These are phyloP conservation scores for Augiades crinisus DNA, from an alignment of 2,888 invertebrate species.

Conservation along the genomic window DNA sequence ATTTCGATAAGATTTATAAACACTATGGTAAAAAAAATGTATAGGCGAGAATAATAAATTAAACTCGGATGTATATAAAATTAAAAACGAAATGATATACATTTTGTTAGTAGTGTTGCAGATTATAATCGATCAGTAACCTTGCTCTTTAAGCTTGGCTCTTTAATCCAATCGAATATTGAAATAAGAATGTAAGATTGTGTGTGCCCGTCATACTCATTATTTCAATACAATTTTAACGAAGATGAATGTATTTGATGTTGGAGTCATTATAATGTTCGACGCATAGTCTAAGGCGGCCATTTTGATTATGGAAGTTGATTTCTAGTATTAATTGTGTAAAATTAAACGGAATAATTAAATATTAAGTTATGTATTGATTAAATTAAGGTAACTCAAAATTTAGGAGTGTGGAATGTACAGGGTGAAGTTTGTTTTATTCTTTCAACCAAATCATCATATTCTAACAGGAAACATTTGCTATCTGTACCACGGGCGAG, in stretches of 20 bases:
- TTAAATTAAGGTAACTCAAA: background rate
- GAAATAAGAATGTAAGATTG: no score
- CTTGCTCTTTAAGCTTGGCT: no score
- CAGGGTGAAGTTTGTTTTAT: conserved; percentile 1
- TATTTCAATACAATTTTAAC: no score
- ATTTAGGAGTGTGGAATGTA: background rate
- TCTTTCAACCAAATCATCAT: background rate
- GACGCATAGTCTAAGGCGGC: background rate
- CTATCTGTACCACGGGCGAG: no score
- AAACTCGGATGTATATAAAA: background rate
- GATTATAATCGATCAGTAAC: no score
- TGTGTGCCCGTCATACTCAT: no score
- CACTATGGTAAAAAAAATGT: background rate
- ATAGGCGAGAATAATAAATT: background rate
- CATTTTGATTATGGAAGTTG: background rate
- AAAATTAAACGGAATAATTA: background rate
- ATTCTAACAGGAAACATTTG: background rate
- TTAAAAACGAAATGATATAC: background rate
- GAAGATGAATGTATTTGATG: no score
- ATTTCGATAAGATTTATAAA: background rate
- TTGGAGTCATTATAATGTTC: no score
- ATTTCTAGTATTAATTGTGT: background rate
- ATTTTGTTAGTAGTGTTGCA: no score
- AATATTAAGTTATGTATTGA: background rate
- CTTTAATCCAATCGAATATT: no score